A percentile compares a stretch with the other conserved stretches of the same genome.
Conservation (phyloP, 1,140 invertebrate species). For the Zaprionus inermis region DNA sequence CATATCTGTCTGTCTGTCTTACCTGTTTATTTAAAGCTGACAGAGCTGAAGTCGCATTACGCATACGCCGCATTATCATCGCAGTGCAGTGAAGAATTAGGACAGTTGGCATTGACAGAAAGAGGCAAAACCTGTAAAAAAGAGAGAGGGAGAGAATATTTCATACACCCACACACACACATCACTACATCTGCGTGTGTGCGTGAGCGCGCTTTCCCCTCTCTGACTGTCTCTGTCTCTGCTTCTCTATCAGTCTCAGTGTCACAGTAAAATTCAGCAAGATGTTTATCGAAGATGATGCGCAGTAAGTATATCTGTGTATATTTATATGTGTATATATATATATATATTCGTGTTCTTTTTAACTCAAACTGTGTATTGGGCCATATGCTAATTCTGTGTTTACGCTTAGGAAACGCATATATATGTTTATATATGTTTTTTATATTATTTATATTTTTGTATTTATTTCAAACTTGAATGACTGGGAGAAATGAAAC, state of each 20-base stretch:
- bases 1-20: constrained; percentile 33
- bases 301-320: constrained; percentile 75
- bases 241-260: constrained; percentile 5
- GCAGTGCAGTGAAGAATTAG: constrained; percentile 3
- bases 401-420: background rate
- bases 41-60: constrained; percentile 38
- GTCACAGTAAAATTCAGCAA: constrained; percentile 46
- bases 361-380: constrained; percentile 7
- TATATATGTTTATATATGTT: constrained; percentile 9
- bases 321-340: constrained; percentile 8
- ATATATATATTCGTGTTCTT: constrained; percentile 7
- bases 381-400: constrained; percentile 20
- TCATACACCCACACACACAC: constrained; percentile 10
- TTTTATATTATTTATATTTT: background rate
- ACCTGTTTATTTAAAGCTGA: constrained; percentile 32
- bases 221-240: constrained; percentile 6
- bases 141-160: constrained; percentile 18
- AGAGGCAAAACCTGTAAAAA: constrained; percentile 5
- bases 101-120: constrained; percentile 15
- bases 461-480: no score
- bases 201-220: background rate
- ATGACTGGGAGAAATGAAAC: no score
- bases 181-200: constrained; percentile 6
- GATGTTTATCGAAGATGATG: constrained; percentile 84
- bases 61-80: constrained; percentile 32